These are phyloP conservation scores for Asteroscopus sphinx DNA, from an alignment of 2,888 invertebrate species.

Conservation along the genomic window DNA sequence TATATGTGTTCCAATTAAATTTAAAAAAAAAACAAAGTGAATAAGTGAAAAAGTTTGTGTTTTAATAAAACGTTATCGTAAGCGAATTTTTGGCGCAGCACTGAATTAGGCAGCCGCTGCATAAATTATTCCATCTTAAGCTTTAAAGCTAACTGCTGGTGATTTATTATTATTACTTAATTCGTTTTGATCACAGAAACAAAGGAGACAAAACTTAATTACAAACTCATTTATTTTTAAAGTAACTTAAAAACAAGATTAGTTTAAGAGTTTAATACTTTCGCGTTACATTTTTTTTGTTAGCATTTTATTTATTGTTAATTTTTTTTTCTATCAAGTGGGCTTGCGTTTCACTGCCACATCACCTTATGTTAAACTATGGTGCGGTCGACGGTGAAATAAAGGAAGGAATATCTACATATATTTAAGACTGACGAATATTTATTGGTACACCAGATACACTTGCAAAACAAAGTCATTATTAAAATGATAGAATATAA, in stretches of 20 bases:
- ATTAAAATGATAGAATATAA: not conserved
- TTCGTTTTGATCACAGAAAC: not conserved
- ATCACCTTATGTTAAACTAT: too few species aligned
- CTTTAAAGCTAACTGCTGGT: slow-evolving; percentile 20
- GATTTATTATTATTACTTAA: slow-evolving; percentile 21
- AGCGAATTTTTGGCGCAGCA: slow-evolving; percentile 49
- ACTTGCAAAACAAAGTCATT: not conserved
- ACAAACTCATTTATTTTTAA: slow-evolving; percentile 1
- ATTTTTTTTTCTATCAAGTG: too few species aligned
- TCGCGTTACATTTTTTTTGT: not conserved
- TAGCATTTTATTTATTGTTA: not conserved
- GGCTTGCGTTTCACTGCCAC: too few species aligned
- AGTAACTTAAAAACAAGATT: not conserved
- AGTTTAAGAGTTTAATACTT: not conserved
- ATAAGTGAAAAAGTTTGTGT: slow-evolving; percentile 59
- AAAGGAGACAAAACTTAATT: not conserved
- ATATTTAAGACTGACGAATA: too few species aligned
- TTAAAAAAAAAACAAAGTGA: slow-evolving; percentile 27
- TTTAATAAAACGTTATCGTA: slow-evolving; percentile 38
- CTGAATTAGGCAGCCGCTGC: slow-evolving; percentile 54
- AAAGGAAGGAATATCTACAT: too few species aligned
- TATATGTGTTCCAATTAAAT: slow-evolving; percentile 22
- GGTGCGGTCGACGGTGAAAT: too few species aligned
- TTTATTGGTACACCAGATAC: too few species aligned
- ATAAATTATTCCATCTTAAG: slow-evolving; percentile 60